Percentiles rank a stretch among this genome's conserved stretches.
phyloP scores from a whole-genome alignment of 2,113 vertebrate species.

The Climacteris rufus region DNA sequence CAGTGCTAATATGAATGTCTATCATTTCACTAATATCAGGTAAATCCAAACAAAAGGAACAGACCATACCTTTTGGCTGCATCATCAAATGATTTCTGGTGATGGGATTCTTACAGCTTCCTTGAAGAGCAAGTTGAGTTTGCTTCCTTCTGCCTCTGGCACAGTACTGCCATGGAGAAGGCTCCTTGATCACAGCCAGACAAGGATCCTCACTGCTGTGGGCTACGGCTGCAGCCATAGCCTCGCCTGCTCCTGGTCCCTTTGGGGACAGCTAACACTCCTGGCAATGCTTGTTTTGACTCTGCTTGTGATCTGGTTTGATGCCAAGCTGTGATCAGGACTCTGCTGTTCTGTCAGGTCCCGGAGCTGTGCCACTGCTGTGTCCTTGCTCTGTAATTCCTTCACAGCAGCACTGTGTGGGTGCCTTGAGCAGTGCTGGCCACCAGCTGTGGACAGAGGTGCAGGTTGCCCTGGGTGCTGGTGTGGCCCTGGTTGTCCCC shows the following conservation, averaged over 20 bases:
- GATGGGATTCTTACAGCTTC: background rate
- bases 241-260: fast-evolving
- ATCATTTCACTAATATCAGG: background rate
- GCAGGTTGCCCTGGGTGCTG: too few relatives aligned
- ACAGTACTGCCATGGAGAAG: background rate
- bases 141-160: background rate
- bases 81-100: background rate
- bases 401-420: background rate
- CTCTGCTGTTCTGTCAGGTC: background rate
- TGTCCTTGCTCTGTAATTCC: background rate
- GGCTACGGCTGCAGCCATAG: background rate
- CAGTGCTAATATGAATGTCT: background rate
- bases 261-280: background rate
- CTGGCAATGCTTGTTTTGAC: background rate
- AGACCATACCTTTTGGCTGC: background rate
- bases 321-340: background rate
- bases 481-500: too few relatives aligned
- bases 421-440: too few relatives aligned
- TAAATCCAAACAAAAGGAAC: background rate
- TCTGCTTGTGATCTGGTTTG: background rate
- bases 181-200: background rate
- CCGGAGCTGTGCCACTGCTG: fast-evolving
- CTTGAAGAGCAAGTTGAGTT: background rate
- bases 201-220: background rate
- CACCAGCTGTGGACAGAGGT: too few relatives aligned